Percentiles rank a stretch among this genome's conserved stretches.
Evolutionary conservation across 92 coral and sea anemone species (phyloP).

Genomic region (Epizoanthus illoricatus): DNA sequence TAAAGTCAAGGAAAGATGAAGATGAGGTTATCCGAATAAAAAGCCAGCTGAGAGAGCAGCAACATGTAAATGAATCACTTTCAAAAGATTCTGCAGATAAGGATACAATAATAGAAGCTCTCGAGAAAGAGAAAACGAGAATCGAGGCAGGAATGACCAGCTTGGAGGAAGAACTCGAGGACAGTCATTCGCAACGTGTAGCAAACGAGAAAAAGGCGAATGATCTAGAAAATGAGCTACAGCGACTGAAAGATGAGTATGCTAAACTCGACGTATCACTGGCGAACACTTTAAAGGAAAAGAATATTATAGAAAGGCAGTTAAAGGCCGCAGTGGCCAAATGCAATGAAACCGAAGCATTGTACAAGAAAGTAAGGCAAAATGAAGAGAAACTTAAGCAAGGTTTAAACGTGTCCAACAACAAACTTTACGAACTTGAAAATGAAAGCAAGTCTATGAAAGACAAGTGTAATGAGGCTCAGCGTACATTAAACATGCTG

Average conservation of each 20-base stretch:
- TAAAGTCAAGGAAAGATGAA: constrained; percentile 57
- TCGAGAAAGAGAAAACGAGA: constrained; percentile 55
- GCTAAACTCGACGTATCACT: constrained; percentile 48
- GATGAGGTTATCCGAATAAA: constrained; percentile 64
- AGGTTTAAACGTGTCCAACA: constrained; percentile 50
- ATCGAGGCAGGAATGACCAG: constrained; percentile 56
- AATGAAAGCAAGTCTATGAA: constrained; percentile 59
- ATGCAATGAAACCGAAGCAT: constrained; percentile 58
- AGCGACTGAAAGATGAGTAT: constrained; percentile 50
- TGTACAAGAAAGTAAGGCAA: constrained; percentile 48
- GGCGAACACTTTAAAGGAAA: constrained; percentile 62
- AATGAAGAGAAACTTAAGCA: constrained; percentile 63
- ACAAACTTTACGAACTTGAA: constrained; percentile 64
- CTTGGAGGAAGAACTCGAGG: constrained; percentile 59
- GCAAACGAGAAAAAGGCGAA: constrained; percentile 45
- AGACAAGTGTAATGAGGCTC: constrained; percentile 58
- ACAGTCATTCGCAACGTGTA: constrained; percentile 52
- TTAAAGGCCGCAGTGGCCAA: constrained; percentile 52
- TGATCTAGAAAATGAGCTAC: constrained; percentile 51
- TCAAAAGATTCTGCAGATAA: constrained; percentile 48
- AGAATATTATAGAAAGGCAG: constrained; percentile 51
- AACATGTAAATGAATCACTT: constrained; percentile 47
- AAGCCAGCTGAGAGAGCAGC: constrained; percentile 61
- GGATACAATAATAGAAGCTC: constrained; percentile 62
- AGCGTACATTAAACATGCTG: constrained; percentile 52